These are phyloP conservation scores for Tiliacea citrago DNA, from an alignment of 2,888 invertebrate species.

Conservation along the genomic window DNA sequence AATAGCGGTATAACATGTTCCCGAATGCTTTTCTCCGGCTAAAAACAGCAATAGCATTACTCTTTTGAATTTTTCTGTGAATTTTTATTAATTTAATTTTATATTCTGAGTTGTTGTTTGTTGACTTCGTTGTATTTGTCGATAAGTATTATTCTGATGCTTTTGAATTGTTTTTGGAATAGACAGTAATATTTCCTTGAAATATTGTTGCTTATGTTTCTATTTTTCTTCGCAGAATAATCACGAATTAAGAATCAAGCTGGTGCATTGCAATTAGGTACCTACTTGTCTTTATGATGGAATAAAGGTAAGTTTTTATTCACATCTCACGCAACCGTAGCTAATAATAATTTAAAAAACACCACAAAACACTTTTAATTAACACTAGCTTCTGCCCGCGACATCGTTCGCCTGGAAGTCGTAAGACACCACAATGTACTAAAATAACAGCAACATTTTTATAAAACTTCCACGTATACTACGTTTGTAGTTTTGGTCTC, in stretches of 20 bases:
- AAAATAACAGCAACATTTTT: no score
- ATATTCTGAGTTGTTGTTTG: slow-evolving; percentile 27
- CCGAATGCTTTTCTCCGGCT: slow-evolving; percentile 61
- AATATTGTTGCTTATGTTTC: not conserved
- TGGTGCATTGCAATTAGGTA: not conserved
- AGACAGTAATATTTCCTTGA: not conserved
- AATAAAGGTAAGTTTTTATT: not conserved
- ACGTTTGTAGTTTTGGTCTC: no score
- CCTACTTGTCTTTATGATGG: not conserved
- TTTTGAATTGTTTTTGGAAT: not conserved
- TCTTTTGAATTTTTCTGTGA: slow-evolving; percentile 44
- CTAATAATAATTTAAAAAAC: not conserved
- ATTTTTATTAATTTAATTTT: slow-evolving; percentile 33
- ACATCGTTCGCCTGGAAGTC: no score
- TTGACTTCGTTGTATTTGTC: slow-evolving; percentile 26
- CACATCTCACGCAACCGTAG: not conserved
- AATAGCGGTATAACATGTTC: slow-evolving; percentile 72
- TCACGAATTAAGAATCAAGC: not conserved
- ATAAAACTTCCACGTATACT: no score
- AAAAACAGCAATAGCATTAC: slow-evolving; percentile 50
- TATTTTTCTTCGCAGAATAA: not conserved
- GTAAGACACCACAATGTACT: no score
- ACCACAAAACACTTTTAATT: not conserved
- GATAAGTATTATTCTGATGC: slow-evolving; percentile 1
- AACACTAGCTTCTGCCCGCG: not conserved